Base-by-base conservation (phyloP, 2,797 vertebrate species). In the Xyrichtys novacula region DNA sequence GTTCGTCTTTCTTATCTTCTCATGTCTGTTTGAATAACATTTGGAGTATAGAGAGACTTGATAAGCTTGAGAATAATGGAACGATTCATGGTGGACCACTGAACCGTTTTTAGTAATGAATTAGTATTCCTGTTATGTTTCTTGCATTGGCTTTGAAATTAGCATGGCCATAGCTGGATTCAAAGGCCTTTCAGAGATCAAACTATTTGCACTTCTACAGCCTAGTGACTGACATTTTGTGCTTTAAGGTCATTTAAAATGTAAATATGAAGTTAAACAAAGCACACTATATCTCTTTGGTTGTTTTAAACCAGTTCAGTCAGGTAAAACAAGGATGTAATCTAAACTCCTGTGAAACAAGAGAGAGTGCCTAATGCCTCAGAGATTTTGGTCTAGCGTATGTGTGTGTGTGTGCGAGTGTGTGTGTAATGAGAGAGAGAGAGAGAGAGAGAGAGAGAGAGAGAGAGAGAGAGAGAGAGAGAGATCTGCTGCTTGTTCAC, bases 1-100 rank as follows among this genome's bases (percentile, higher is more conserved):
- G 61, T 69, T 76, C 54, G 79, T 67, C 74, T 36, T 29, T 63
- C 29, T 78, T 60, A 81, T 80, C 56, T 82, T 42, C 31, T 32
- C 39, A 32, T 0, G 49, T 39, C 26, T 49, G 42, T 72, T 71
- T 58, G 39, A 54, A 59, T 60, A 71, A 65, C 44, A 53, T 75
- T 26, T 44, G 8, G 8, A 20, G 12, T 14, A 12, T 40, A 23
- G 23, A 4, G 32, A 50, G 28, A 49, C 48, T 38, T 67, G 54
- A 36, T 44, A 44, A 53, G 39, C 31, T 36, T 9, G 4, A 32
- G 31, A 42, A 66, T 42, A 42, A 78, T 57, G 11, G 15, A n/a
- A 42, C 67, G 47, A 70, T 34, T 72, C 38, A 77, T 67, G 58
- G 29, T 23, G 23, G 25, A 50, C 10, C 38, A 36, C 68, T 77